Percentiles rank a stretch among this genome's conserved stretches.
These are phyloP conservation scores for Caenorhabditis doughertyi DNA, from an alignment of 2,888 invertebrate species.

Conservation along the genomic window DNA sequence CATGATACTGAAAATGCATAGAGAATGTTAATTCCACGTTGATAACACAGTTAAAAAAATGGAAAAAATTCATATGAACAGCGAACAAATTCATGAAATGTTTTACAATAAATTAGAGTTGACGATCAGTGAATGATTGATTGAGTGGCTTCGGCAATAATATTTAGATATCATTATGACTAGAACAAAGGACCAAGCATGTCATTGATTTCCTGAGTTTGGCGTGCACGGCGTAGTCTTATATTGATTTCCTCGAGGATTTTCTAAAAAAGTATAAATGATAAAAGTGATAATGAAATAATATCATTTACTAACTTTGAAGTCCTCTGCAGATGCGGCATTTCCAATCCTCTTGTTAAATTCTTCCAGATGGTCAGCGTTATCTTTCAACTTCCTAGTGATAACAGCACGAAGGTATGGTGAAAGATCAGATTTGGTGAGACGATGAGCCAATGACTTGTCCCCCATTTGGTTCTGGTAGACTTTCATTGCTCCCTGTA, in stretches of 20 bases:
- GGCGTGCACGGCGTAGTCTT: conserved; percentile 13
- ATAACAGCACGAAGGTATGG: conserved; percentile 6
- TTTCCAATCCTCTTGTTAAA: conserved; percentile 5
- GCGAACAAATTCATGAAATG: too few species aligned
- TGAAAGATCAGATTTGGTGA: conserved; percentile 11
- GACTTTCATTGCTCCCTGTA: conserved; percentile 32
- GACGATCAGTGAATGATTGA: too few species aligned
- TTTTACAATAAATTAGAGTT: too few species aligned
- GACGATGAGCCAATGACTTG: conserved; percentile 17
- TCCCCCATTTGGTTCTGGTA: conserved; percentile 35
- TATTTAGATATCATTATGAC: not conserved
- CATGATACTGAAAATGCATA: too few species aligned
- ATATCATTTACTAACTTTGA: conserved; percentile 1
- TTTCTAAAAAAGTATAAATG: conserved; percentile 10
- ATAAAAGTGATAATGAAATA: not conserved
- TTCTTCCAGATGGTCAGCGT: conserved; percentile 7
- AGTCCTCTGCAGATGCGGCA: conserved; percentile 11
- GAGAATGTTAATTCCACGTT: too few species aligned
- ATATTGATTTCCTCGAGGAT: conserved; percentile 10
- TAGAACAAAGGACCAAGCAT: conserved; percentile 4
- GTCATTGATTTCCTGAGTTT: conserved; percentile 21
- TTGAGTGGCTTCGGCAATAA: too few species aligned
- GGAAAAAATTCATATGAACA: too few species aligned
- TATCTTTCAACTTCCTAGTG: conserved; percentile 11
- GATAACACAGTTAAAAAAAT: too few species aligned